These are phyloP conservation scores for Dermatophagoides farinae DNA, from an alignment of 1,140 invertebrate genomes.

Conservation along the genomic window DNA sequence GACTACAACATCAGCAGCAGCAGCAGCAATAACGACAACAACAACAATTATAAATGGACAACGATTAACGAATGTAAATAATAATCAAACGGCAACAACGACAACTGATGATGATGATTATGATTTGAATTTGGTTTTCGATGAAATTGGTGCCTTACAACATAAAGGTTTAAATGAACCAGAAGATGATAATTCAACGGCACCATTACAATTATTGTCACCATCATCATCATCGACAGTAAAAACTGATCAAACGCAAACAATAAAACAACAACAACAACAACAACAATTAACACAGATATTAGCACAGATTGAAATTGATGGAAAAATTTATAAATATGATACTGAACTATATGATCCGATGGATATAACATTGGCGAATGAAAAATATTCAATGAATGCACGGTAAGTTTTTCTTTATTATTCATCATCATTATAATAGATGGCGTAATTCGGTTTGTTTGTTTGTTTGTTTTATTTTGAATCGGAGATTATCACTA, in stretches of 20 bases:
- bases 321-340: background rate
- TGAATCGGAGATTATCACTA: too few relatives aligned
- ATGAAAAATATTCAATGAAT: conserved; percentile 1
- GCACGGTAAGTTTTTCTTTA: background rate
- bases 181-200: background rate
- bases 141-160: background rate
- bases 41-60: too few relatives aligned
- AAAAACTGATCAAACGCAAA: background rate
- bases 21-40: too few relatives aligned
- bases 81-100: too few relatives aligned
- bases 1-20: too few relatives aligned
- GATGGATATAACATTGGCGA: background rate
- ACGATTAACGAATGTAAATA: too few relatives aligned
- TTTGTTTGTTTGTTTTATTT: too few relatives aligned
- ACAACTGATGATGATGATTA: background rate
- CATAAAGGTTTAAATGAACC: background rate
- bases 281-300: background rate
- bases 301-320: background rate
- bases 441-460: too few relatives aligned
- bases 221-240: background rate
- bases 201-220: background rate
- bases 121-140: background rate
- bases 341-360: background rate
- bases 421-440: too few relatives aligned
- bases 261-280: background rate